These are phyloP conservation scores for Ctena decussata DNA, from an alignment of 2,888 invertebrate species.

Conservation along the genomic window DNA sequence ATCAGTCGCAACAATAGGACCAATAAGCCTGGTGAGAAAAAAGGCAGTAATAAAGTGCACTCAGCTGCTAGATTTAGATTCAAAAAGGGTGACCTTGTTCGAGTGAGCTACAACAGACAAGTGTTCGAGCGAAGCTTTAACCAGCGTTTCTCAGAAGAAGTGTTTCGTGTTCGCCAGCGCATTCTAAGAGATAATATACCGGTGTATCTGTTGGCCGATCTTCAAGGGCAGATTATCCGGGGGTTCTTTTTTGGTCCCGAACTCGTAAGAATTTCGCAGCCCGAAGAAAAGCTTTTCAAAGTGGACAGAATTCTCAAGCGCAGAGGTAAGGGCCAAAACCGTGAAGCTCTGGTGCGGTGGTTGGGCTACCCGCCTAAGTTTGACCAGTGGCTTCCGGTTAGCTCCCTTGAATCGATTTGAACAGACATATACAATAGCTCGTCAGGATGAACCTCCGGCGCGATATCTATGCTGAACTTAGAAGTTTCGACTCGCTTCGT, in stretches of 20 bases:
- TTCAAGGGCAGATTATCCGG: neutral
- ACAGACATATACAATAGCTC: neutral
- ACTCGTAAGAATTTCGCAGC: neutral
- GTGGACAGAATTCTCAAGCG: neutral
- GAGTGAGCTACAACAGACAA: neutral
- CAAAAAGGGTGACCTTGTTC: neutral
- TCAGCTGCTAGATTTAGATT: neutral
- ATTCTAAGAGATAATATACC: conserved; percentile 12
- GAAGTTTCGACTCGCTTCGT: neutral
- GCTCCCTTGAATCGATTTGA: neutral
- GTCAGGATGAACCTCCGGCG: neutral
- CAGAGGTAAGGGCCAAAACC: neutral
- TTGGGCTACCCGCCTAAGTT: neutral
- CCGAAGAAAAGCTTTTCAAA: neutral
- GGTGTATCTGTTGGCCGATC: neutral
- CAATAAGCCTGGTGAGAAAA: no score
- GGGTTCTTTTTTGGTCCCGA: neutral
- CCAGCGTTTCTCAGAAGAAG: conserved; percentile 9
- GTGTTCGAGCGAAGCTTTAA: neutral
- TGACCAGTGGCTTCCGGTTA: neutral
- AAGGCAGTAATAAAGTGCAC: neutral
- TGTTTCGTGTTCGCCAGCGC: neutral
- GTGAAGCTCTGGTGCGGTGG: neutral
- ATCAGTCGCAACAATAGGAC: neutral
- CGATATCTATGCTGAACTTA: neutral